Evolutionary conservation across 1,140 invertebrate species (phyloP).

Genomic region (Marisa cornuarietis): DNA sequence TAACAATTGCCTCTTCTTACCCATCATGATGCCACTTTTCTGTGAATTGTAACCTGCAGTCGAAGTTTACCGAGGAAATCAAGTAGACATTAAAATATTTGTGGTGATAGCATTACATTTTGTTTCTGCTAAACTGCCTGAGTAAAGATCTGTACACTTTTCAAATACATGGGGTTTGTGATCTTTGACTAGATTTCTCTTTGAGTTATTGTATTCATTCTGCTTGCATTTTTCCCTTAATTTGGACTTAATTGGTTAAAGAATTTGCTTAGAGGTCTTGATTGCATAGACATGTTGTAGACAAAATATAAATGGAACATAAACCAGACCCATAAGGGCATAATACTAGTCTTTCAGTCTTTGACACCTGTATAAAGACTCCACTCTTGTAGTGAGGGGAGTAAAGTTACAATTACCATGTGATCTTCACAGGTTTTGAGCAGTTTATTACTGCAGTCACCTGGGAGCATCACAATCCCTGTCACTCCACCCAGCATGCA

Average conservation of each 20-base stretch:
- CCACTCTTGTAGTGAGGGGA: not conserved
- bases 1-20: not conserved
- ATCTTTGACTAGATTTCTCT: no score
- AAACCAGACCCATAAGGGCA: not conserved
- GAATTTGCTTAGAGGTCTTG: not conserved
- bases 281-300: not conserved
- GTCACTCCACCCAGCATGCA: constrained; percentile 54
- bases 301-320: not conserved
- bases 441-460: constrained; percentile 1
- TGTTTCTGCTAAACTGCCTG: no score
- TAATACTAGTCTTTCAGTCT: not conserved
- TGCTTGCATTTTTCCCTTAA: no score
- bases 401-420: not conserved
- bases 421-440: not conserved
- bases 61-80: not conserved
- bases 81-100: no score
- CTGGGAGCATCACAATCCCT: constrained; percentile 33
- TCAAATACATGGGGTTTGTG: no score
- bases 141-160: no score
- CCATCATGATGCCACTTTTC: not conserved
- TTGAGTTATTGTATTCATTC: no score
- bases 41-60: not conserved
- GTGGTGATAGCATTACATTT: no score
- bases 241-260: no score
- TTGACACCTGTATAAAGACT: not conserved